Conservation (phyloP, 2,888 invertebrate species). For the Amitus sp. region DNA sequence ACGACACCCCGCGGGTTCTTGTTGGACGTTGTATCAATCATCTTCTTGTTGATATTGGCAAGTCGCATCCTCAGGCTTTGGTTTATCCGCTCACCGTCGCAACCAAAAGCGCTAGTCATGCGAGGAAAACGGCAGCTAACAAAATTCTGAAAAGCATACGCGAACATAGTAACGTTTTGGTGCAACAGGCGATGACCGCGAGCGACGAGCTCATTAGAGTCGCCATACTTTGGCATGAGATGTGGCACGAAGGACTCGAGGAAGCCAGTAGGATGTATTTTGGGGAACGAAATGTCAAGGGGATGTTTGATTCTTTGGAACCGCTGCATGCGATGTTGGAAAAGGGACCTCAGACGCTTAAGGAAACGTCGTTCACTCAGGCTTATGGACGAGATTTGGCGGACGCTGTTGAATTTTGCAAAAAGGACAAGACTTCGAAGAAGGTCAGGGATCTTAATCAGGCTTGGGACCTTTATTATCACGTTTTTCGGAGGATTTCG, state of each 20-base stretch:
- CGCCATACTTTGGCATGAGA: slow-evolving; percentile 99
- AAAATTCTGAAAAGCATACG: slow-evolving; percentile 95
- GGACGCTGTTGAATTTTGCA: slow-evolving; percentile 97
- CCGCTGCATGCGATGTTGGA: slow-evolving; percentile 95
- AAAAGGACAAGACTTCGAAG: slow-evolving; percentile 84
- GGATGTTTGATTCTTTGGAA: slow-evolving; percentile 96
- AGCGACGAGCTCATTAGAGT: slow-evolving; percentile 97
- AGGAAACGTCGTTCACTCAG: slow-evolving; percentile 96
- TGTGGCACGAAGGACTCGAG: slow-evolving; percentile 98
- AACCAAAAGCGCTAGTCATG: slow-evolving; percentile 89
- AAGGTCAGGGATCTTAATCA: slow-evolving; percentile 93
- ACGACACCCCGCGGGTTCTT: slow-evolving; percentile 90
- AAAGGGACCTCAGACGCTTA: slow-evolving; percentile 92
- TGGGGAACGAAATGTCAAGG: slow-evolving; percentile 94
- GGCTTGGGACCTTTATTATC: slow-evolving; percentile 99
- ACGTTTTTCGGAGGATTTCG: slow-evolving; percentile 96
- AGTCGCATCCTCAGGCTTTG: slow-evolving; percentile 96
- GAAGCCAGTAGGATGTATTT: slow-evolving; percentile 95
- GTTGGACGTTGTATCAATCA: slow-evolving; percentile 93
- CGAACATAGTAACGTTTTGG: slow-evolving; percentile 90
- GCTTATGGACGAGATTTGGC: slow-evolving; percentile 94
- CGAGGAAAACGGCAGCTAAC: slow-evolving; percentile 90
- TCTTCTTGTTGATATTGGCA: slow-evolving; percentile 94
- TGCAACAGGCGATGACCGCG: slow-evolving; percentile 96
- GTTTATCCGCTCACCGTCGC: slow-evolving; percentile 98